Conservation (phyloP, 2,797 vertebrate species). For the Platalea minor region DNA sequence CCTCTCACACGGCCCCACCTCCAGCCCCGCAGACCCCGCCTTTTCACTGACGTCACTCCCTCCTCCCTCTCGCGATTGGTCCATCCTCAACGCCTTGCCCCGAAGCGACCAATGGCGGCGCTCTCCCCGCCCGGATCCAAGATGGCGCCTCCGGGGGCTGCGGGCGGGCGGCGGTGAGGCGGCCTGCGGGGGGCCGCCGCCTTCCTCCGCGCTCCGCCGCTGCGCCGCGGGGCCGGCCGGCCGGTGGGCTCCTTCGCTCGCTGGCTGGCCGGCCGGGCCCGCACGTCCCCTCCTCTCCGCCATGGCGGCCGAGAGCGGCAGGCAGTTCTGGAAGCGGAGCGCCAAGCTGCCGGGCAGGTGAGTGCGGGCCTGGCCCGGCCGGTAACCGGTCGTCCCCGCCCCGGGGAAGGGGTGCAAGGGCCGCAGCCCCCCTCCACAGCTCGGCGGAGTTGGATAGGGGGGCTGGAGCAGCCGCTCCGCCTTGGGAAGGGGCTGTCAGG, state of each 20-base stretch:
- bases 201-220: constrained; percentile 8
- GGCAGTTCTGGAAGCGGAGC: constrained; percentile 94
- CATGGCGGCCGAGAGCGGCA: constrained; percentile 92
- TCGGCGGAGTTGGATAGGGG: neutral
- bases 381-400: neutral
- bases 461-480: neutral
- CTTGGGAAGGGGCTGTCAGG: neutral
- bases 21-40: fast-evolving
- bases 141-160: constrained; percentile 64
- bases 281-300: constrained; percentile 21
- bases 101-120: constrained; percentile 59
- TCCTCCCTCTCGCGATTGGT: constrained; percentile 49
- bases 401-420: neutral
- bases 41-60: neutral
- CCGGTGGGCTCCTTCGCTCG: neutral
- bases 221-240: constrained; percentile 55
- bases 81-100: neutral
- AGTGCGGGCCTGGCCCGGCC: neutral
- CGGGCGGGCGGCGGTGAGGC: constrained; percentile 50
- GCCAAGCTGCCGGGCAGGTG: constrained; percentile 92
- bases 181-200: constrained; percentile 49
- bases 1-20: neutral
- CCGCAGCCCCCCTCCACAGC: neutral
- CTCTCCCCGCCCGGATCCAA: constrained; percentile 51
- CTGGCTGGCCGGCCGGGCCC: constrained; percentile 31